Base-by-base conservation (phyloP, 2,888 invertebrate genomes). In the Hypsopygia costalis region DNA sequence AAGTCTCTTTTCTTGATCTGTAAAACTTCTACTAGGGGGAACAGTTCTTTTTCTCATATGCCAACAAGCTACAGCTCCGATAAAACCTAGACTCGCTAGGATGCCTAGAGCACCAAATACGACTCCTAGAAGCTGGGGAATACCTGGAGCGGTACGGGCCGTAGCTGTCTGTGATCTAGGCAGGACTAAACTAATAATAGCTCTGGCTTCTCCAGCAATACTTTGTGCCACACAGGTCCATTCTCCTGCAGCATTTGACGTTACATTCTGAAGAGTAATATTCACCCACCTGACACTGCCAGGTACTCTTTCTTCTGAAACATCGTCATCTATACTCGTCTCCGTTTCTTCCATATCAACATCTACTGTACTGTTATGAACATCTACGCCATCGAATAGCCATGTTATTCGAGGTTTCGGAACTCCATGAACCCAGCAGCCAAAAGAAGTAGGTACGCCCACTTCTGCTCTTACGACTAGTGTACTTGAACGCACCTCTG, bases 1-100 rank as follows among this genome's bases (percentile, higher is more conserved):
- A 36, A 96, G 83, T 62, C 95, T 94, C 78, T 96, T 96, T 65
- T 96, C 96, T 81, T 96, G 96, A 65, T 96, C 96, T 39, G 93
- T 95, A 67, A 95, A 95, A 72, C 95, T 95, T 47, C 91, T 86
- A 51, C 90, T 90, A 0, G 91, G 87, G 21, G 91, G 89, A 2
- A 94, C 92, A 50, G 94, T 93, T 32, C 93, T 91, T 74, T 94
- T 94, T 43, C 95, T 90, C 40, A 94, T 92, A 53, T 93, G 92
- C 85, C 89, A 89, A 44, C 90, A 88, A 1, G 85, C 87, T 30
- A 90, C 83, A n/a, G 89, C 82, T 4, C 74, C 83, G 40, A 87
- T 71, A 34, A 91, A 81, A n/a, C 94, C 91, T 39, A 94, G 91
- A 9, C 94, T 90, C 40, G 93, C 91, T 41, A 94, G 83, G 8